Conservation (phyloP, 2,888 invertebrate genomes). For the Pemphredon lugubris region DNA sequence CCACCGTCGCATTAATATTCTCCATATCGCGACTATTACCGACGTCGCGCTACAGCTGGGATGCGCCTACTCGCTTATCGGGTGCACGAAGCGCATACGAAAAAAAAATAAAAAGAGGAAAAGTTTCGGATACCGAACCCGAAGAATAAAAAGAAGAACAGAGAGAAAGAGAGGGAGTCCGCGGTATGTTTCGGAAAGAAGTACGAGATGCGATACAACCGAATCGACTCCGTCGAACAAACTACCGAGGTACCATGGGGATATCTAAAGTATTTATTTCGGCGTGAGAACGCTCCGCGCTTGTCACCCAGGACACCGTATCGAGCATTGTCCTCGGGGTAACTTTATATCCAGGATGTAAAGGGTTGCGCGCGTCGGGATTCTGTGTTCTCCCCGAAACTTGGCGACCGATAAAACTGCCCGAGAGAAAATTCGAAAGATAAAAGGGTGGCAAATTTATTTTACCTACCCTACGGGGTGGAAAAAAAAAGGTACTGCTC, state of each 20-base stretch:
- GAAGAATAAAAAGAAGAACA: conserved; percentile 8
- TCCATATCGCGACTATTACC: neutral
- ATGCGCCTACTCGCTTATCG: conserved; percentile 20
- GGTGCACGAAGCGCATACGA: neutral
- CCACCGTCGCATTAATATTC: too few species aligned
- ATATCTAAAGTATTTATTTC: conserved; percentile 59
- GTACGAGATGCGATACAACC: conserved; percentile 49
- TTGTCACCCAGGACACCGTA: conserved; percentile 43
- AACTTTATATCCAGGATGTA: conserved; percentile 48
- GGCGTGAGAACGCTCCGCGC: conserved; percentile 15
- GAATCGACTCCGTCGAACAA: conserved; percentile 27
- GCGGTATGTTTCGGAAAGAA: conserved; percentile 24
- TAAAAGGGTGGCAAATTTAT: conserved; percentile 39
- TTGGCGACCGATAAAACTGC: conserved; percentile 41
- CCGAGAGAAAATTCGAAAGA: conserved; percentile 45
- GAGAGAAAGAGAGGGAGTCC: too few species aligned
- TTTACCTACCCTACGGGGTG: conserved; percentile 9
- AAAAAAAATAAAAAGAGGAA: neutral
- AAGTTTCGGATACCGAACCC: conserved; percentile 5
- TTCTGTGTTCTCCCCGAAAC: conserved; percentile 25
- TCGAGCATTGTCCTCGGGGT: conserved; percentile 44
- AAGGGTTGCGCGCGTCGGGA: too few species aligned
- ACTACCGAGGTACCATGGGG: conserved; percentile 45
- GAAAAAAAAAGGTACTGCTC: neutral
- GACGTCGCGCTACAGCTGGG: conserved; percentile 4